phyloP scores from a whole-genome alignment of 2,797 vertebrate genomes.

The Enteromius mattozi region DNA sequence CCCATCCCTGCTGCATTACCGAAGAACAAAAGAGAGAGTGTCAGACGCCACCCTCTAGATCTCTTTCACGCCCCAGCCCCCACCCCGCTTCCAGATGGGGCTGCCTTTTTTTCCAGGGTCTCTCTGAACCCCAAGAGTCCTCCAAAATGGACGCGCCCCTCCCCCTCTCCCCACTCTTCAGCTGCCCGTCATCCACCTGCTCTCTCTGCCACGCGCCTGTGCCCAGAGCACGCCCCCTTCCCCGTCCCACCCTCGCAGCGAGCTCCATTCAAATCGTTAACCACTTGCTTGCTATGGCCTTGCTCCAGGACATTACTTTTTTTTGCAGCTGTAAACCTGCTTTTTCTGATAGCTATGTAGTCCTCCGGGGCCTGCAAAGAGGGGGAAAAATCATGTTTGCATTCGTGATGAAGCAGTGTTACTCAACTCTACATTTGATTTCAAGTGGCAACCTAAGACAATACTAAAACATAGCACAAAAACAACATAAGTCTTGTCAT shows the following conservation, averaged over 20 bases:
- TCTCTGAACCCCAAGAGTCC: constrained; percentile 83
- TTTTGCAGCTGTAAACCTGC: constrained; percentile 55
- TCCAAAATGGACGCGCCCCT: constrained; percentile 78
- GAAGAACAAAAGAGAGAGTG: constrained; percentile 86
- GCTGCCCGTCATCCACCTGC: constrained; percentile 86
- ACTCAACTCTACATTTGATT: background rate
- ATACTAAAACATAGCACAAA: background rate
- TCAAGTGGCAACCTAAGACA: background rate
- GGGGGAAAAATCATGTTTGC: background rate
- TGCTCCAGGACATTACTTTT: constrained; percentile 63
- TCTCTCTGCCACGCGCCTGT: constrained; percentile 78
- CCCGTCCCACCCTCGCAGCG: constrained; percentile 63
- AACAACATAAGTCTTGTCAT: background rate
- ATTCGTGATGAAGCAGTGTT: background rate
- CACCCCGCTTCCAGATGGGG: constrained; percentile 84
- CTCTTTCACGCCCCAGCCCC: constrained; percentile 83
- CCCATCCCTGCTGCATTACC: constrained; percentile 77
- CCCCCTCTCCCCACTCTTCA: constrained; percentile 75
- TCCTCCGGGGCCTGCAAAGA: background rate
- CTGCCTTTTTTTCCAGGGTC: constrained; percentile 76
- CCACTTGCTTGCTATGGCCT: constrained; percentile 69
- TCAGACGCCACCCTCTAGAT: constrained; percentile 86
- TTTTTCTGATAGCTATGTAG: constrained; percentile 58
- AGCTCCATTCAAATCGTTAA: constrained; percentile 79
- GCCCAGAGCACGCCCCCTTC: constrained; percentile 74